Evolutionary conservation across 2,888 invertebrate species (phyloP).

Genomic region (Pomacea canaliculata): DNA sequence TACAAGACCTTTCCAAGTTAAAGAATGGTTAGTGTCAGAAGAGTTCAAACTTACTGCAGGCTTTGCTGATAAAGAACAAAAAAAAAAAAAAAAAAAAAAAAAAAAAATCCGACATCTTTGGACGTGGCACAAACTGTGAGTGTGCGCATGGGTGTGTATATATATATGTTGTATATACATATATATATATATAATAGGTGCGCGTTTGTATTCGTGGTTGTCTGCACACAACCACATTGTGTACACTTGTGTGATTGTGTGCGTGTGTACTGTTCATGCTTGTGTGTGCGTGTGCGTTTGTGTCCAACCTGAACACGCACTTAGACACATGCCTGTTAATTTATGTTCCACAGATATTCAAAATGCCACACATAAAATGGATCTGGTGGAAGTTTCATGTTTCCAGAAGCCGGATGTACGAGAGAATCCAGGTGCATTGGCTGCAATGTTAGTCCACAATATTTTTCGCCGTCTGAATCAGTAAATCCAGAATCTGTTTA

Average conservation of each 20-base stretch:
- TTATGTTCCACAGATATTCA: too few relatives aligned
- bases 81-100: neutral
- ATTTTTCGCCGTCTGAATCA: neutral
- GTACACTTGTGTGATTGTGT: conserved; percentile 9
- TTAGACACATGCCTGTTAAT: neutral
- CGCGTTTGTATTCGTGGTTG: conserved; percentile 11
- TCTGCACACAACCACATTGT: conserved; percentile 1
- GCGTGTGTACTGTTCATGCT: conserved; percentile 22
- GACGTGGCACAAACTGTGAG: neutral
- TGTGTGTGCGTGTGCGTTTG: conserved; percentile 22
- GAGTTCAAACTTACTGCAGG: too few relatives aligned
- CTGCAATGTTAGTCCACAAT: conserved; percentile 22
- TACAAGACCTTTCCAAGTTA: too few relatives aligned
- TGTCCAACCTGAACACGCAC: neutral
- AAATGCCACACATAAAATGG: too few relatives aligned
- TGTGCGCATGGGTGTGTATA: neutral
- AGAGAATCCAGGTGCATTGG: conserved; percentile 21
- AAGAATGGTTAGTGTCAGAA: too few relatives aligned
- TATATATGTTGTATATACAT: too few relatives aligned
- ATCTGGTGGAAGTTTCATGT: conserved; percentile 11
- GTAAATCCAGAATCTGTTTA: neutral
- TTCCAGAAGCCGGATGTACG: neutral
- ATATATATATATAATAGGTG: neutral
- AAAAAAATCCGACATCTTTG: neutral
- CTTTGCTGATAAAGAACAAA: too few relatives aligned